These are phyloP conservation scores for Drosophila nikananu DNA, from an alignment of 1,140 invertebrate genomes.

Conservation along the genomic window DNA sequence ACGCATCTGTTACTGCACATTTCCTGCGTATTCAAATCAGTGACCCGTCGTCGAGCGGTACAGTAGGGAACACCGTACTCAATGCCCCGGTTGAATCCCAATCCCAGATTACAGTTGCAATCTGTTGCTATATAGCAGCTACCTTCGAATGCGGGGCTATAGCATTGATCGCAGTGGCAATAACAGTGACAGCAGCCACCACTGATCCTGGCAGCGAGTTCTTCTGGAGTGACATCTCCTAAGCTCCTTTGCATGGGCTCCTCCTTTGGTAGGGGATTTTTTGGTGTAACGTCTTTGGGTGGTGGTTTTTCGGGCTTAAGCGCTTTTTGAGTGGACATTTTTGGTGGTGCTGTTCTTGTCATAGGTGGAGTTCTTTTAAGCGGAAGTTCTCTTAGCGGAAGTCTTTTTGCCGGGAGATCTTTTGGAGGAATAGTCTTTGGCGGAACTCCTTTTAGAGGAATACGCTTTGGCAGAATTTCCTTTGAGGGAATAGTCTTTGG, in stretches of 20 bases:
- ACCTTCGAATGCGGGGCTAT: not conserved
- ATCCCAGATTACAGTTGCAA: not conserved
- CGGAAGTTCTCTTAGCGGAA: not conserved
- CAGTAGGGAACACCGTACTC: constrained; percentile 2
- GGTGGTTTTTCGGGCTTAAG: not conserved
- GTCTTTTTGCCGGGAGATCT: not conserved
- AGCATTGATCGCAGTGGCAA: not conserved
- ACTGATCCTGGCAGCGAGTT: not conserved
- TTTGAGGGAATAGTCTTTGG: no score
- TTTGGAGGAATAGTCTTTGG: not conserved
- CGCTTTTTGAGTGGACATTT: not conserved
- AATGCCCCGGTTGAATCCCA: not conserved
- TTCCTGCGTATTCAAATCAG: constrained; percentile 44
- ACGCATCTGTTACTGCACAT: constrained; percentile 8
- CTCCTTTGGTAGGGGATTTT: not conserved
- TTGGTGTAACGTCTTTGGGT: no score
- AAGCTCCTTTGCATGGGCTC: not conserved
- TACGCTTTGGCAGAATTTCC: no score
- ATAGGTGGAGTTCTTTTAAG: no score
- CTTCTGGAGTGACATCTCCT: not conserved
- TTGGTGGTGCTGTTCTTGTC: not conserved
- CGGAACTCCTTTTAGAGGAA: no score
- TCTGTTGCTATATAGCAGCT: not conserved
- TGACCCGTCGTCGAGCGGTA: not conserved
- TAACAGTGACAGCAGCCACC: constrained; percentile 18